Evolutionary conservation across 2,888 invertebrate species (phyloP).

Genomic region (Orthosia gracilis): DNA sequence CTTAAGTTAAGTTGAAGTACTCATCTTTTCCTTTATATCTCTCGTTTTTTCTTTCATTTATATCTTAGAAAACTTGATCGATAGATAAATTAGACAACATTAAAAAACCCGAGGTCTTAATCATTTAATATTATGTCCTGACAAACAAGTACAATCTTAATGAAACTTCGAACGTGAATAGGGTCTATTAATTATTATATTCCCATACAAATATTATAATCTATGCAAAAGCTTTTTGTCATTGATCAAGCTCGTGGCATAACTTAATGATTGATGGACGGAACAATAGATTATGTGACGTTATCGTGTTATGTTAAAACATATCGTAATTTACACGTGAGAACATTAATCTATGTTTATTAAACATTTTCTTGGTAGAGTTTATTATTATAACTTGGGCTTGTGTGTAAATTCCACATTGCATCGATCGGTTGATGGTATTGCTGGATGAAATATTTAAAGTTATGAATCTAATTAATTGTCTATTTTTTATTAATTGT

Average conservation of each 20-base stretch:
- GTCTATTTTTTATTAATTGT: no score
- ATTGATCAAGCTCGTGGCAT: constrained; percentile 33
- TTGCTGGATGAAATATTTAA: no score
- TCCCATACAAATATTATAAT: constrained; percentile 17
- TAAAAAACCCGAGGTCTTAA: no score
- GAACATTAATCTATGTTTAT: constrained; percentile 20
- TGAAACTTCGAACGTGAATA: neutral
- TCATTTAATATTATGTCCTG: no score
- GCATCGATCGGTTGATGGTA: no score
- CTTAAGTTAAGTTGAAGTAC: no score
- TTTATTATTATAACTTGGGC: neutral
- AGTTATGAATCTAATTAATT: no score
- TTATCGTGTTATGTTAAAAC: constrained; percentile 28
- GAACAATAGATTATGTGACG: constrained; percentile 29
- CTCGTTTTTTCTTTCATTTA: no score
- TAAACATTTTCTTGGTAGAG: constrained; percentile 19
- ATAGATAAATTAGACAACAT: no score
- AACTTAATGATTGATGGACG: constrained; percentile 37
- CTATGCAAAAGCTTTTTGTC: constrained; percentile 17
- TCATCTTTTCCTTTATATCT: no score
- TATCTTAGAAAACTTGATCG: no score
- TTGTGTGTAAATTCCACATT: neutral
- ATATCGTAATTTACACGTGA: constrained; percentile 23
- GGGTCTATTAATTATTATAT: neutral
- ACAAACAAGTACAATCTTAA: neutral